Conservation (phyloP, 2,888 invertebrate species). For the Therioaphis trifolii region DNA sequence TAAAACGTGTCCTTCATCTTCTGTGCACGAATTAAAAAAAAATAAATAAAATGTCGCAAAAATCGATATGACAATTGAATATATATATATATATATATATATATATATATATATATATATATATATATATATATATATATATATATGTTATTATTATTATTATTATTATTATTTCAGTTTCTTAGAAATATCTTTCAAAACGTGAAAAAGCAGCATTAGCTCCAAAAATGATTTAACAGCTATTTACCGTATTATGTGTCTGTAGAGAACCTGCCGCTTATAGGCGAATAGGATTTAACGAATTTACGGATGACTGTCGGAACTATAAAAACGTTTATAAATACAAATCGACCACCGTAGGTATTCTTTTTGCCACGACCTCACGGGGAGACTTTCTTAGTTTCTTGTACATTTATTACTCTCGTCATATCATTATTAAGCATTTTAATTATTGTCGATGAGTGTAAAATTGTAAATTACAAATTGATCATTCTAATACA, state of each 20-base stretch:
- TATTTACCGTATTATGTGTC: no score
- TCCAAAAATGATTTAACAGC: neutral
- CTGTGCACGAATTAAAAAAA: neutral
- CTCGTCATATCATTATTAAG: neutral
- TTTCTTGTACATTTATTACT: neutral
- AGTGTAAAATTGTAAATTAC: slow-evolving; percentile 4
- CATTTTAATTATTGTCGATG: slow-evolving; percentile 24
- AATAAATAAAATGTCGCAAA: neutral
- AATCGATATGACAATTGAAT: slow-evolving; percentile 8
- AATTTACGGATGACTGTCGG: no score
- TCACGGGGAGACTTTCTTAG: slow-evolving; percentile 24
- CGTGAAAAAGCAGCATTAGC: no score
- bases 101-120: no score
- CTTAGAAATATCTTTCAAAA: no score
- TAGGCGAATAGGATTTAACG: no score
- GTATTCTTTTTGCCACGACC: neutral
- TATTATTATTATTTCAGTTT: no score
- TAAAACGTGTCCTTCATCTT: slow-evolving; percentile 31
- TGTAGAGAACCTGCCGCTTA: no score
- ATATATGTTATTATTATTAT: no score
- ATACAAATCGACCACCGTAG: neutral
- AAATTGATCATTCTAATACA: neutral
- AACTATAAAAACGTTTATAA: no score
- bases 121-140: no score
- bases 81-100: no score